phyloP scores from a whole-genome alignment of 1,140 invertebrate species.

The Drosophila bocki region DNA sequence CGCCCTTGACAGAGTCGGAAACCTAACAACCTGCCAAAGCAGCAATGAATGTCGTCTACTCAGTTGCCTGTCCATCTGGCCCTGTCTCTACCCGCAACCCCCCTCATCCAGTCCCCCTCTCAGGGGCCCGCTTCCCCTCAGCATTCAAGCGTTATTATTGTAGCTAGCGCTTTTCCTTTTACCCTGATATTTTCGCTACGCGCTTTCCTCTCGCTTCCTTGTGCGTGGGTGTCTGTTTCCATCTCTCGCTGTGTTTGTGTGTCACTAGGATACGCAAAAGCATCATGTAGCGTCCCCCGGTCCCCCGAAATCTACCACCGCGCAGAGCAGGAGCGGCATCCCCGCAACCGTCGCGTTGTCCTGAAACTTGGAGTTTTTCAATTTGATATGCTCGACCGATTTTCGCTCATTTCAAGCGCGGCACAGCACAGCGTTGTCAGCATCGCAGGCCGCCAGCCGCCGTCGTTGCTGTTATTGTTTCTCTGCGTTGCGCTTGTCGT shows the following conservation, averaged over 20 bases:
- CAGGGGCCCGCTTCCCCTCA: conserved; percentile 7
- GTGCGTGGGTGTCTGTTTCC: conserved; percentile 57
- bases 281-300: conserved; percentile 57
- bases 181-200: conserved; percentile 61
- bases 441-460: conserved; percentile 24
- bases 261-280: conserved; percentile 82
- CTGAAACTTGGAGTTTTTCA: conserved; percentile 81
- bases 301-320: neutral
- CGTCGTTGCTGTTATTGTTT: conserved; percentile 50
- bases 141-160: conserved; percentile 65
- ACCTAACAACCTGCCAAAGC: conserved; percentile 80
- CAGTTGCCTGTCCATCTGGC: conserved; percentile 54
- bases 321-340: neutral
- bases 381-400: conserved; percentile 83
- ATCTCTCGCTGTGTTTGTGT: conserved; percentile 65
- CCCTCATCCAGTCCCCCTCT: neutral
- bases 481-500: conserved; percentile 72
- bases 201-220: conserved; percentile 58
- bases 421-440: conserved; percentile 49
- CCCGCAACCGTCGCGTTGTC: conserved; percentile 48
- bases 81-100: neutral
- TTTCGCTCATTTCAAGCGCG: conserved; percentile 80
- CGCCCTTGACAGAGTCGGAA: conserved; percentile 52
- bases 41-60: conserved; percentile 79
- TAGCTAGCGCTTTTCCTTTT: conserved; percentile 71